Conservation (phyloP, 2,888 invertebrate genomes). For the Phyllotreta cruciferae region DNA sequence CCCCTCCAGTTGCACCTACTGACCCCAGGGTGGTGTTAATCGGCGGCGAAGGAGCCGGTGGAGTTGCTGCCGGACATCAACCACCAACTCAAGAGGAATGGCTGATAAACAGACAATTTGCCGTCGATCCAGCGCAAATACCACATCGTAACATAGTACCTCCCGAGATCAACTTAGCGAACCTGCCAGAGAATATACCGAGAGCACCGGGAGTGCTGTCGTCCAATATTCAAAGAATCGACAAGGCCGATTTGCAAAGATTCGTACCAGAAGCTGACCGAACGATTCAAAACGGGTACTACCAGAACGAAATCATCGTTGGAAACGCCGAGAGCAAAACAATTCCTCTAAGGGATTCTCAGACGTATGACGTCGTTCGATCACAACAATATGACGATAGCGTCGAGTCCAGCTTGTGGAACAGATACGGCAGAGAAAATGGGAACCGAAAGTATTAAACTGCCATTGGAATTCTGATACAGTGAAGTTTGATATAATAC, state of each 20-base stretch:
- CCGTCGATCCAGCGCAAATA: conserved; percentile 32
- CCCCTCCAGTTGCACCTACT: conserved; percentile 7
- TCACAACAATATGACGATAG: conserved; percentile 25
- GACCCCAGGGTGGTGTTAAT: neutral
- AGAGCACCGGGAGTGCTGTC: conserved; percentile 19
- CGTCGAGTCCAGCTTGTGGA: conserved; percentile 28
- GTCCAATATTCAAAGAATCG: conserved; percentile 36
- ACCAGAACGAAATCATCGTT: conserved; percentile 13
- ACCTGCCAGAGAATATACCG: conserved; percentile 5
- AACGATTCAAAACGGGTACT: conserved; percentile 23
- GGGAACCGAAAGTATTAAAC: conserved; percentile 15
- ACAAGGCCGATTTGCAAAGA: conserved; percentile 17
- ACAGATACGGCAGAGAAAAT: conserved; percentile 38
- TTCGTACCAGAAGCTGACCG: neutral
- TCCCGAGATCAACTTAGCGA: conserved; percentile 36
- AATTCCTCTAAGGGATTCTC: conserved; percentile 10
- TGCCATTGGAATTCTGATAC: no score
- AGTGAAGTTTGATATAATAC: no score
- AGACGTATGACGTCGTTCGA: neutral
- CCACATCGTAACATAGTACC: conserved; percentile 40
- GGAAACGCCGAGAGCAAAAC: conserved; percentile 6
- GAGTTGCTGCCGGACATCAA: conserved; percentile 6
- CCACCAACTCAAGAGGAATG: conserved; percentile 13
- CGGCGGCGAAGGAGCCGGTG: neutral
- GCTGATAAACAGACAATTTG: conserved; percentile 12